These are phyloP conservation scores for Papio anubis DNA, from an alignment of 2,113 vertebrate species.

Conservation along the genomic window DNA sequence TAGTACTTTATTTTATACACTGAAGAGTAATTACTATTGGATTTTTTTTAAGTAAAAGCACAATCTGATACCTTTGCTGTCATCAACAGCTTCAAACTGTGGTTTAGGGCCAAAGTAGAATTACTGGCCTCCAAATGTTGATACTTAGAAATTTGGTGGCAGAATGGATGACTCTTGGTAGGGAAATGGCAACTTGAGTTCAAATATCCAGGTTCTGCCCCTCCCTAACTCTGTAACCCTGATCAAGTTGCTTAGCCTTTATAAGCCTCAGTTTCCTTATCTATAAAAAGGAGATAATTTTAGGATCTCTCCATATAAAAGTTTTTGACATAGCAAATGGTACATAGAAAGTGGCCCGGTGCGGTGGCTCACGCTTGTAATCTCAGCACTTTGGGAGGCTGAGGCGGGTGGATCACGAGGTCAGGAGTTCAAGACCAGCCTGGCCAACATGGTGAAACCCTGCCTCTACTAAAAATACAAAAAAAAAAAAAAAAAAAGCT, in stretches of 20 bases:
- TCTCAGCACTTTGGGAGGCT: too few species aligned
- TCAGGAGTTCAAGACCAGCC: too few species aligned
- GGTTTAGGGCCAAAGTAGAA: background rate
- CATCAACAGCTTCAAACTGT: constrained; percentile 48
- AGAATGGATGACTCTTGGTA: background rate
- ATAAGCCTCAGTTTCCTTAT: background rate
- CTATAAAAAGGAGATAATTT: background rate
- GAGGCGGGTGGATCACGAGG: too few species aligned
- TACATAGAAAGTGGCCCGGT: background rate
- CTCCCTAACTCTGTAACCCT: background rate
- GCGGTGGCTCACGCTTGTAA: too few species aligned
- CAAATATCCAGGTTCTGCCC: background rate
- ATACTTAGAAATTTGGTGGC: constrained; percentile 33
- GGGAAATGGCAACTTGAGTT: constrained; percentile 6
- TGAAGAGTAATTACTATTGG: background rate
- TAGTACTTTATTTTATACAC: background rate
- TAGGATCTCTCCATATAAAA: background rate
- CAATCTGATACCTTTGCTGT: constrained; percentile 49
- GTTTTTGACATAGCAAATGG: background rate
- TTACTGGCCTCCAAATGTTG: constrained; percentile 60
- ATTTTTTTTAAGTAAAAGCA: background rate
- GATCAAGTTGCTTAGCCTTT: background rate
- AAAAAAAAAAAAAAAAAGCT: too few species aligned
- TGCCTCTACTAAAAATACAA: too few species aligned
- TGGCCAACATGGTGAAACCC: too few species aligned